Percentiles rank a stretch among this genome's conserved stretches.
These are phyloP conservation scores for Melospiza melodia DNA, from an alignment of 2,113 vertebrate genomes.

Conservation along the genomic window DNA sequence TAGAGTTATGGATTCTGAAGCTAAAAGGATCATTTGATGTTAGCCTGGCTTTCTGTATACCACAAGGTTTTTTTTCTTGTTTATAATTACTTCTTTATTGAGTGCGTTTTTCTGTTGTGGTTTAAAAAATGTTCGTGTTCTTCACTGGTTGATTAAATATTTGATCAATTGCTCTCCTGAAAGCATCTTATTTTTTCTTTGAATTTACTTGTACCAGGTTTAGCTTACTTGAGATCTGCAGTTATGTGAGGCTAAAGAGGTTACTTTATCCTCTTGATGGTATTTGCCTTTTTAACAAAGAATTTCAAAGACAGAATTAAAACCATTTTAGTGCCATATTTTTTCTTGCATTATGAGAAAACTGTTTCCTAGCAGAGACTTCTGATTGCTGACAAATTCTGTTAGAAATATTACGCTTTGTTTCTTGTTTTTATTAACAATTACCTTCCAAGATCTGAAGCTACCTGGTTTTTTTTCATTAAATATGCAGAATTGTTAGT, in stretches of 20 bases:
- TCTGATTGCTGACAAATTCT: not conserved
- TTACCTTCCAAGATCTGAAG: not conserved
- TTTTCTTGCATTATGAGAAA: not conserved
- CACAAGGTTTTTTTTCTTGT: not conserved
- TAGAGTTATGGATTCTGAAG: not conserved
- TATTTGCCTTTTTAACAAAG: not conserved
- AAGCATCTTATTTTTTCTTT: not conserved
- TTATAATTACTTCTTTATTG: not conserved
- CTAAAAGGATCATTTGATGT: not conserved
- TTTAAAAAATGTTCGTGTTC: not conserved
- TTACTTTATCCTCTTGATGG: not conserved
- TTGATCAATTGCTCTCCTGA: not conserved
- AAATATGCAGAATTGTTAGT: not conserved
- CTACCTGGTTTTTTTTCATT: not conserved
- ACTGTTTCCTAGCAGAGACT: not conserved
- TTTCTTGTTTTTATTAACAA: not conserved
- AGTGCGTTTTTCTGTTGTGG: not conserved
- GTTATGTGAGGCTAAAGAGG: not conserved
- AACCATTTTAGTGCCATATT: not conserved
- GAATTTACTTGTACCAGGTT: not conserved
- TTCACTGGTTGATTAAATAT: not conserved
- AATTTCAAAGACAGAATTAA: not conserved
- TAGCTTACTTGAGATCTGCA: not conserved
- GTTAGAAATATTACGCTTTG: not conserved
- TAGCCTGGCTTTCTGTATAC: not conserved